Evolutionary conservation across 2,113 vertebrate genomes (phyloP).

Genomic region (Tapirus terrestris): DNA sequence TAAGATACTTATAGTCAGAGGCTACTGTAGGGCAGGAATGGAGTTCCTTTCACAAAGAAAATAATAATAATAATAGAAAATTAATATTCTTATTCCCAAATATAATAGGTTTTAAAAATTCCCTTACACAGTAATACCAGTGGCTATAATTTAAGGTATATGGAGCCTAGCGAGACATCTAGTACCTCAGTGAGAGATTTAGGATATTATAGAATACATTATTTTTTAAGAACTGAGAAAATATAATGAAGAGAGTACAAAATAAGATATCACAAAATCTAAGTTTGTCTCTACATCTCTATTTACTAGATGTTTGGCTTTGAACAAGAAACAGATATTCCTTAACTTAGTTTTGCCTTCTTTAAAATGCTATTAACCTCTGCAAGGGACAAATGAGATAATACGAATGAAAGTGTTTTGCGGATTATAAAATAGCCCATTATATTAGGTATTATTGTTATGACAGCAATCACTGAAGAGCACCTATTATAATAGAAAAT

Average conservation of each 20-base stretch:
- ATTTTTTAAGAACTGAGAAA: background rate
- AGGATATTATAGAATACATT: background rate
- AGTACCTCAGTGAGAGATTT: background rate
- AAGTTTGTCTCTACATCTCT: background rate
- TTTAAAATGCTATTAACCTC: slow-evolving; percentile 42
- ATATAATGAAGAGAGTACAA: background rate
- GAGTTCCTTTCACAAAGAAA: background rate
- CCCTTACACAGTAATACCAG: background rate
- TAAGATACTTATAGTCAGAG: background rate
- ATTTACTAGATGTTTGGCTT: background rate
- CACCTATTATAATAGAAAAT: slow-evolving; percentile 52
- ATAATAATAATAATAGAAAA: background rate
- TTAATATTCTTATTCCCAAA: background rate
- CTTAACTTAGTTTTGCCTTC: slow-evolving; percentile 45
- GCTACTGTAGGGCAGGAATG: background rate
- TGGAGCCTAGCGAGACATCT: background rate
- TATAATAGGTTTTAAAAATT: background rate
- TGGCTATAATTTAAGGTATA: background rate
- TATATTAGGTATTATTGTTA: slow-evolving; percentile 53
- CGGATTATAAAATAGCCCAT: slow-evolving; percentile 56
- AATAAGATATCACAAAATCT: background rate
- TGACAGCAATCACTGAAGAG: slow-evolving; percentile 61
- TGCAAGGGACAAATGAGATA: slow-evolving; percentile 58
- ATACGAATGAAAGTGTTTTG: slow-evolving; percentile 22
- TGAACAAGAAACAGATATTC: background rate